phyloP scores from a whole-genome alignment of 2,113 vertebrate genomes.

The Fregetta grallaria region DNA sequence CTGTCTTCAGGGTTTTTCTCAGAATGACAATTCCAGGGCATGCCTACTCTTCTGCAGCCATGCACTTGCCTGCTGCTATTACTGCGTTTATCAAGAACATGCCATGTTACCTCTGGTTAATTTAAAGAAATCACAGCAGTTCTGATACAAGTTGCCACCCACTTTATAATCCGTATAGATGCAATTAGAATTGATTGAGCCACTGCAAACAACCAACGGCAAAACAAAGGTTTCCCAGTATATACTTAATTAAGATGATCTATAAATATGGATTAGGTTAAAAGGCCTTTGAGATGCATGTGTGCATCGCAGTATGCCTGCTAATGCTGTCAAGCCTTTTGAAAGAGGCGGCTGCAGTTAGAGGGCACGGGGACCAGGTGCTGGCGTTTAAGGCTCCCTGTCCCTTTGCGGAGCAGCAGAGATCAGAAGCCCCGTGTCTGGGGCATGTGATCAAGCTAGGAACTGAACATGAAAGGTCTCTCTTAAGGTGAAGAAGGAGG shows the following conservation, averaged over 20 bases:
- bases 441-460: neutral
- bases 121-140: slow-evolving; percentile 40
- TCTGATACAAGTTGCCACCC: slow-evolving; percentile 37
- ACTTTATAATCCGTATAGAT: slow-evolving; percentile 20
- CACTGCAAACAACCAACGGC: slow-evolving; percentile 34
- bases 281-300: neutral
- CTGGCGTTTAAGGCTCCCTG: neutral
- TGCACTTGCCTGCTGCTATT: neutral
- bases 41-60: slow-evolving; percentile 1
- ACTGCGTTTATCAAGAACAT: neutral
- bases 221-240: slow-evolving; percentile 45
- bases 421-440: neutral
- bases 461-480: neutral
- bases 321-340: neutral
- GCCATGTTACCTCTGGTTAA: slow-evolving; percentile 6
- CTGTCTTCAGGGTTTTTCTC: slow-evolving; percentile 30
- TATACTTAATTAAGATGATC: slow-evolving; percentile 43
- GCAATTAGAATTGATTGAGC: slow-evolving; percentile 61
- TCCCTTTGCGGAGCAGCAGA: neutral
- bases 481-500: neutral
- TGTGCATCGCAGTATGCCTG: neutral
- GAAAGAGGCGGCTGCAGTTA: neutral
- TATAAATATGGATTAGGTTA: slow-evolving; percentile 55
- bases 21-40: neutral
- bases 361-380: neutral